Evolutionary conservation across 2,888 invertebrate genomes (phyloP), one percentile per base, ranked within the genome.

Genomic region (Habroteleia sp.): DNA sequence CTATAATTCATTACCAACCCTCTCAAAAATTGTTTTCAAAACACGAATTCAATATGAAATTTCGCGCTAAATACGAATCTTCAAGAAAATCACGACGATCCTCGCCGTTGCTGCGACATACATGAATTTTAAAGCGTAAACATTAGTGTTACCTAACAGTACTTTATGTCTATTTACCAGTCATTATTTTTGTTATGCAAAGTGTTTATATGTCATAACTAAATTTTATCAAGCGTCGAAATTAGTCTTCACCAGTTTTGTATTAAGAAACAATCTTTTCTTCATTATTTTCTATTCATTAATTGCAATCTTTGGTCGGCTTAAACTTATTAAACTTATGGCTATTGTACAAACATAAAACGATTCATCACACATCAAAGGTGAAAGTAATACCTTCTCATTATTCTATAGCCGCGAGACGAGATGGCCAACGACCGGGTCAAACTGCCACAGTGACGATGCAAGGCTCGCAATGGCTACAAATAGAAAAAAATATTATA

Each of bases 391-490:
- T 10, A 10, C 7, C 1, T 6, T 7, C 3, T 25, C 3, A 20
- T 62, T 52, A 52, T 52, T 60, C 27, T 41, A 8, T 14, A 39
- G 6, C 37, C 16, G 10, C 35, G 58, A 17, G 3, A n/a, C n/a
- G 63, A 33, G 65, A 42, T 25, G 4, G 25, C 7, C 50, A 62
- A 76, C 78, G 65, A 65, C 52, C 44, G 44, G 54, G 65, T 65
- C 65, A 65, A 65, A 54, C 37, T 48, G 35, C 35, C 52, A 52
- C 17, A 37, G n/a, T 20, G 11, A n/a, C 41, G 33, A 8, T 13
- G 13, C 33, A 13, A 2, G 6, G 3, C 16, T 35, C 7, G n/a
- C n/a, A n/a, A 11, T 35, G 42, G 27, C 11, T 17, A 14, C 20
- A 42, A 42, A 42, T 6, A 31, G 31, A 8, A n/a, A 27, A 5